Evolutionary conservation across 2,888 invertebrate genomes (phyloP).

Genomic region (Diadegma fenestrale): DNA sequence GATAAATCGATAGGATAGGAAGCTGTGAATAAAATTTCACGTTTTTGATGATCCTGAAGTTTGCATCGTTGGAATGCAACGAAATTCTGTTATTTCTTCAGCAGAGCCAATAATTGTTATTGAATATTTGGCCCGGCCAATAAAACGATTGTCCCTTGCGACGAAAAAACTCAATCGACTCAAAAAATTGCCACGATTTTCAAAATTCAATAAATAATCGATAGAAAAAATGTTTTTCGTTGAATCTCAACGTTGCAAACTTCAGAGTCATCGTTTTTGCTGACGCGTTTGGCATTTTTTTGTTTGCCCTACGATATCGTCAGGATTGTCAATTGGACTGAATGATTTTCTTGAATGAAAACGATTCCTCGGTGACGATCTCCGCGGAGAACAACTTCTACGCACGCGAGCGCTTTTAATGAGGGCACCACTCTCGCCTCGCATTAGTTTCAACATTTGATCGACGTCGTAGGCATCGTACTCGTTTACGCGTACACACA

Average conservation of each 20-base stretch:
- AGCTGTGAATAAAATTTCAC: neutral
- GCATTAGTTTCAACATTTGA: conserved; percentile 34
- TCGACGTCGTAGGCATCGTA: conserved; percentile 20
- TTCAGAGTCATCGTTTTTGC: neutral
- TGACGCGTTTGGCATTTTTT: too few relatives aligned
- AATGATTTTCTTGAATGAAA: conserved; percentile 65
- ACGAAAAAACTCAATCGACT: too few relatives aligned
- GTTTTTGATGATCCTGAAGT: too few relatives aligned
- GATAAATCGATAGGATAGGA: neutral
- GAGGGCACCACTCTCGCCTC: conserved; percentile 48
- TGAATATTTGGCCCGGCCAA: too few relatives aligned
- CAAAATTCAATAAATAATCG: too few relatives aligned
- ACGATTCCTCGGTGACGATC: conserved; percentile 34
- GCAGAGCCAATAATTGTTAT: too few relatives aligned
- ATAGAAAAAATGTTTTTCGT: too few relatives aligned
- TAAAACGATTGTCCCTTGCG: too few relatives aligned
- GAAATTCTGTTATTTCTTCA: too few relatives aligned
- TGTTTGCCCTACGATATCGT: neutral
- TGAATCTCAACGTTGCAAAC: too few relatives aligned
- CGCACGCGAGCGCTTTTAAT: conserved; percentile 49
- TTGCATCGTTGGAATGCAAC: too few relatives aligned
- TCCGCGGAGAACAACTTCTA: conserved; percentile 19
- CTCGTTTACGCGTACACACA: neutral
- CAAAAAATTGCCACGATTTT: too few relatives aligned
- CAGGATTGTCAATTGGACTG: conserved; percentile 19